Evolutionary conservation across 2,797 vertebrate species (phyloP).

Genomic region (Pipistrellus kuhlii): DNA sequence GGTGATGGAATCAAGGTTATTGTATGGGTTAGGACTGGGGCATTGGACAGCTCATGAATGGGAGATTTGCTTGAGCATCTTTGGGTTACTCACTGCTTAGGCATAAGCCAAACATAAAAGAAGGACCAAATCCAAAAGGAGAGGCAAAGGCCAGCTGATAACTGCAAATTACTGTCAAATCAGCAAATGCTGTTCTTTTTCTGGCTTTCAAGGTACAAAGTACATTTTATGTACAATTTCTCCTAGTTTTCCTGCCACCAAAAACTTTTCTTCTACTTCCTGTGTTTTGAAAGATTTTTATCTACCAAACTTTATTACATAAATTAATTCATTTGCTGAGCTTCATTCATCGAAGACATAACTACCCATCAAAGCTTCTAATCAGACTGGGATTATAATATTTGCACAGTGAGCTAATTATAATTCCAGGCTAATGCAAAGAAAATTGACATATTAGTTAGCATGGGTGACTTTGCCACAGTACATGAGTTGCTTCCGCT

Average conservation of each 20-base stretch:
- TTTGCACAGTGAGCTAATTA: constrained; percentile 53
- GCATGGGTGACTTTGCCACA: background rate
- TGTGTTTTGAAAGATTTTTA: constrained; percentile 39
- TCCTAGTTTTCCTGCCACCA: background rate
- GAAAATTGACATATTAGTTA: constrained; percentile 59
- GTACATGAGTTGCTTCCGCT: background rate
- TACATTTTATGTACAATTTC: background rate
- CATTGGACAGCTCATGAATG: background rate
- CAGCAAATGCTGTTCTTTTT: background rate
- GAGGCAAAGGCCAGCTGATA: background rate
- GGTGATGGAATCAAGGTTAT: background rate
- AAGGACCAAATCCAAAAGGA: background rate
- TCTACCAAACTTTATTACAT: constrained; percentile 39
- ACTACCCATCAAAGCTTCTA: constrained; percentile 61
- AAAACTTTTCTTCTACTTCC: background rate
- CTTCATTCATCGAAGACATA: constrained; percentile 70
- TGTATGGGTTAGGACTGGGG: fast-evolving
- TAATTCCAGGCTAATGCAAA: constrained; percentile 61
- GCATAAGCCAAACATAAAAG: background rate
- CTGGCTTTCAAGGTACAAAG: background rate
- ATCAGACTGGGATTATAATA: constrained; percentile 41
- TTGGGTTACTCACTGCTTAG: background rate
- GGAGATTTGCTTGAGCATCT: background rate
- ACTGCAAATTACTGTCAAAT: background rate
- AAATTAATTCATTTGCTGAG: constrained; percentile 48